These are phyloP conservation scores for Leucophenga maculata DNA, from an alignment of 2,888 invertebrate species.

Conservation along the genomic window DNA sequence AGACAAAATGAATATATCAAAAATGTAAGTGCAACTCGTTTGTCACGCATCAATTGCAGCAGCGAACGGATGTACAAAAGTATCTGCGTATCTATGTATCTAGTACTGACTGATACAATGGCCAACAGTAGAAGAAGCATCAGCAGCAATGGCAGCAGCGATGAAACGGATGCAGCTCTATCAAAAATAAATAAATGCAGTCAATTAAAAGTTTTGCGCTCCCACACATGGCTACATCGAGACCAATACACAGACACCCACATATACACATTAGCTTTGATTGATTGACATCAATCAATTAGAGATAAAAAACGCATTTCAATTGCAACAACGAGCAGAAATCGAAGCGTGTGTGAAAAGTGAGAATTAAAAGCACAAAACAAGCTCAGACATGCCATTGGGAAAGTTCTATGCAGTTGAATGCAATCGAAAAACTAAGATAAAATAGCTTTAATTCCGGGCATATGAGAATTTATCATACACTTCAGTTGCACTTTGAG, in stretches of 20 bases:
- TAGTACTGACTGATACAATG: background rate
- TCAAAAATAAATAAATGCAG: conserved; percentile 63
- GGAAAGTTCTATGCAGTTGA: too few species aligned
- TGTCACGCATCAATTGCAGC: conserved; percentile 21
- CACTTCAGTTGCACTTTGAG: too few species aligned
- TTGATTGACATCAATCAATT: conserved; percentile 53
- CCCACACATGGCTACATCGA: background rate
- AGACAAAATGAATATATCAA: conserved; percentile 9
- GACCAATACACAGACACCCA: background rate
- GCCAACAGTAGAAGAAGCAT: background rate
- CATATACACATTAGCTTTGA: conserved; percentile 48
- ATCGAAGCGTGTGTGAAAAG: too few species aligned
- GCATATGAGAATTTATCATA: too few species aligned
- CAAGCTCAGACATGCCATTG: too few species aligned
- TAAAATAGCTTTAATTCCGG: too few species aligned
- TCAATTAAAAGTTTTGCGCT: conserved; percentile 60
- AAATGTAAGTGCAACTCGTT: conserved; percentile 21
- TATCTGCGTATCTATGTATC: conserved; percentile 13
- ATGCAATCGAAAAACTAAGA: too few species aligned
- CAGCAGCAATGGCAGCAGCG: background rate
- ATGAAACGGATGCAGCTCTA: conserved; percentile 17
- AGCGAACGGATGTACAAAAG: background rate
- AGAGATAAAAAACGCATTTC: conserved; percentile 24
- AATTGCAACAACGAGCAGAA: too few species aligned
- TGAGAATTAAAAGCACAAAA: too few species aligned